Base-by-base conservation (phyloP, 2,888 invertebrate genomes). In the Vanessa cardui region DNA sequence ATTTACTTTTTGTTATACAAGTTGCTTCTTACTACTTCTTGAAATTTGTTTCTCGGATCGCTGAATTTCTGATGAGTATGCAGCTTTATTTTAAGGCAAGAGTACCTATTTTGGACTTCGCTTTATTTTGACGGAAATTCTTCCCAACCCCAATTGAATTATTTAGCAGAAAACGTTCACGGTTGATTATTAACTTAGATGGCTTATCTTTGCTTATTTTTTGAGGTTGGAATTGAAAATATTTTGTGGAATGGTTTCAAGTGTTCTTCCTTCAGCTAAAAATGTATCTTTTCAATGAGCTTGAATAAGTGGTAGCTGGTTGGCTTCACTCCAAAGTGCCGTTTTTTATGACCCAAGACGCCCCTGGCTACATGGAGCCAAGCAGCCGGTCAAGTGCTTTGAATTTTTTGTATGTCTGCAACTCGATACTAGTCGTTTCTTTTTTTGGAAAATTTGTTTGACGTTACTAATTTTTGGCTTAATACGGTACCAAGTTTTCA, bases 261-360 rank as follows among this genome's bases (percentile, higher is more conserved):
- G 68, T 68, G 66, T 65, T 61, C 63, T 45, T 62, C 46, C 46
- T 64, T 69, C 58, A 62, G 62, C 65, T 71, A 69, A 71, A 73
- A 73, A 67, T 71, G 69, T 70, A 85, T 83, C 84, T 83, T 85
- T 89, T 87, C 86, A 89, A 89, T 87, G 87, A 85, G 85, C 82
- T 83, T 82, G 84, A 84, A 81, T 83, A 80, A 81, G 80, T 82
- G 78, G 78, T 78, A 79, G 80, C 77, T 74, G 78, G 78, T 84
- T 90, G 91, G 91, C 89, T 86, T 76, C 76, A 78, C 82, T 85
- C 90, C 91, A 90, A 89, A 90, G 87, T 88, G 89, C 81, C 83
- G 83, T 87, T 92, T 90, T 90, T 90, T 90, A 87, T 88, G 81
- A 83, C 80, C 80, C 76, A 79, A 80, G 78, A 77, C 75, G 78